Conservation (phyloP, 2,888 invertebrate genomes). For the Exephanes ischioxanthus region DNA sequence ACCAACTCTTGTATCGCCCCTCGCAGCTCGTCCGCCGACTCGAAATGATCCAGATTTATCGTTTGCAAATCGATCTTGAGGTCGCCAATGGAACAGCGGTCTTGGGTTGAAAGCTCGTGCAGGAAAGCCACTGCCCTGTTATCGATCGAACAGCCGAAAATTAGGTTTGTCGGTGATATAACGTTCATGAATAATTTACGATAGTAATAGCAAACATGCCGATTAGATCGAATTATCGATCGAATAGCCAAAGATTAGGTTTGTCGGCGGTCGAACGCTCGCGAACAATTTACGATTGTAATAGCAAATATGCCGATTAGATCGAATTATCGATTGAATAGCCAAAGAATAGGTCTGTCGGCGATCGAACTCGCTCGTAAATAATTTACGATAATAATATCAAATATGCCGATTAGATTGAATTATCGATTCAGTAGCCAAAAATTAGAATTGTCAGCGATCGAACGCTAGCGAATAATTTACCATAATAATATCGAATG, state of each 20-base stretch:
- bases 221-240: constrained; percentile 14
- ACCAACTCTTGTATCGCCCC: constrained; percentile 72
- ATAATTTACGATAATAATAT: no score
- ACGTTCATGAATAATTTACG: neutral
- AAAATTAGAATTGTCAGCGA: neutral
- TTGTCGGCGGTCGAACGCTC: neutral
- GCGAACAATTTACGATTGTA: no score
- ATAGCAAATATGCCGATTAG: no score
- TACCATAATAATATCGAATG: no score
- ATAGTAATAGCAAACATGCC: no score
- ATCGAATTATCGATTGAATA: constrained; percentile 9
- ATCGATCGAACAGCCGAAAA: constrained; percentile 10
- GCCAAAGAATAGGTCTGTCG: neutral
- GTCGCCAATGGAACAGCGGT: constrained; percentile 59
- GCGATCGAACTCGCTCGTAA: neutral
- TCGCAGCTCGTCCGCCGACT: constrained; percentile 71
- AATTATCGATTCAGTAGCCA: constrained; percentile 14
- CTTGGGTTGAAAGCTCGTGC: constrained; percentile 63
- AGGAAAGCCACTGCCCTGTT: constrained; percentile 72
- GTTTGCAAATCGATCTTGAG: constrained; percentile 63
- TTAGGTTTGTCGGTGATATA: neutral
- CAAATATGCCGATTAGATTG: no score
- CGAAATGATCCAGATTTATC: constrained; percentile 66
- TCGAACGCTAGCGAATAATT: neutral
- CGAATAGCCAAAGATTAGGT: neutral